Evolutionary conservation across 1,140 invertebrate genomes (phyloP), one percentile per base, ranked within the genome.

Genomic region (Chymomyza costata): DNA sequence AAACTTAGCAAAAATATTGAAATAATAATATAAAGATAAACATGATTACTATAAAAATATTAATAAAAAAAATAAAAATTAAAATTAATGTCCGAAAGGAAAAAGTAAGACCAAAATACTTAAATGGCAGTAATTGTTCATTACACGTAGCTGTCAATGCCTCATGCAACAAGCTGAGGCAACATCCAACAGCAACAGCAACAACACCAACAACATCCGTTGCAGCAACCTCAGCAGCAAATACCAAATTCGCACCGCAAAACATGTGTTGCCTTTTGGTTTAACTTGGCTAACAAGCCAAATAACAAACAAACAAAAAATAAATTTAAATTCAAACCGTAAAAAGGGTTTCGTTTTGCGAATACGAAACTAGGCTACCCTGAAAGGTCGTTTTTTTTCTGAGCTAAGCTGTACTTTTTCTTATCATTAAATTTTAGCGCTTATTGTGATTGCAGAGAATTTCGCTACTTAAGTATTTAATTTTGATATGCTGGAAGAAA

Each of bases 261-360:
- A 76, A 78, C 70, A 71, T 80, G 67, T 71, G 73, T 60, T 80
- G 66, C 46, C 52, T n/a, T n/a, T n/a, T n/a, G n/a, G n/a, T n/a
- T n/a, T n/a, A n/a, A n/a, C n/a, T n/a, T n/a, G n/a, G n/a, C n/a
- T n/a, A n/a, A n/a, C n/a, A n/a, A n/a, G n/a, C 55, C 25, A 44
- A 15, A 44, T 28, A 25, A 43, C 15, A 43, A 14, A 43, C 10
- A 25, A 43, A 43, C 40, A 28, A 15, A 28, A 8, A 19, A 21
- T 13, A 25, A 41, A n/a, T 21, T 13, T 13, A 25, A 8, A 14
- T 2, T 21, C 17, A 59, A 58, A 48, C 59, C 28, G 56, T 34
- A 49, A n/a, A n/a, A n/a, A n/a, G n/a, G n/a, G 46, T 48, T 2
- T 34, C 17, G 19, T 25, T 54, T 30, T n/a, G n/a, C n/a, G n/a